Evolutionary conservation across 2,888 invertebrate species (phyloP), one percentile per base, ranked within the genome.

Genomic region (Phengaris alcon): DNA sequence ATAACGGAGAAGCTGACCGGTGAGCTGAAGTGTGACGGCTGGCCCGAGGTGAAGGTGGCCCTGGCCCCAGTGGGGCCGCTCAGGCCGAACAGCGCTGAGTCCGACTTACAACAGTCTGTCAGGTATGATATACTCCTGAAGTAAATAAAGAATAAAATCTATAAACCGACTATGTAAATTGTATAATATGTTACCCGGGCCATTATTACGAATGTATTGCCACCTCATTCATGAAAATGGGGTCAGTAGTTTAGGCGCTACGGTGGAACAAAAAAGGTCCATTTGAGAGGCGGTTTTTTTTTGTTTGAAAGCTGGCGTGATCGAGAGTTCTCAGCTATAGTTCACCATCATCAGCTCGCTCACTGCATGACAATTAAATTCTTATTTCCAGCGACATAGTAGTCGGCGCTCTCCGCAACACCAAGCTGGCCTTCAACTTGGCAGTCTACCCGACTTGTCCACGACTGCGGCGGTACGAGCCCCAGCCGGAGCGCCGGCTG

Each of bases 1-100:
- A 95, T 97, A 79, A 96, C 97, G 8, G 97, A 97, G 81, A 97
- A 97, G 83, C 90, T 97, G 76, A 95, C 96, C 68, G 96, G 96
- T 70, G 96, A 96, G 81, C 90, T 97, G 81, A 97, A 97, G 85
- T 97, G 97, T 85, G 98, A 98, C 85, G 98, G 98, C 68, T 98
- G 97, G 97, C 98, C 98, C 0, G 97, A 98, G 85, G 96, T 97
- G 79, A 97, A 97, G 90, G 94, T 97, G 9, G 95, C 95, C 0
- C 85, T 96, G 78, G 96, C 96, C 0, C 94, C 95, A 0, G 96
- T 96, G 0, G 96, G 96, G 0, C 90, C 93, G 0, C 81, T 92
- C 81, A 95, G 96, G 80, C 96, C 96, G 81, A 97, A 97, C 84
- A 91, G 96, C 82, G 96, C 97, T 76, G 97, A 97, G 86, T 95